phyloP scores from a whole-genome alignment of 2,797 vertebrate species.

The Dromococcyx pavoninus region DNA sequence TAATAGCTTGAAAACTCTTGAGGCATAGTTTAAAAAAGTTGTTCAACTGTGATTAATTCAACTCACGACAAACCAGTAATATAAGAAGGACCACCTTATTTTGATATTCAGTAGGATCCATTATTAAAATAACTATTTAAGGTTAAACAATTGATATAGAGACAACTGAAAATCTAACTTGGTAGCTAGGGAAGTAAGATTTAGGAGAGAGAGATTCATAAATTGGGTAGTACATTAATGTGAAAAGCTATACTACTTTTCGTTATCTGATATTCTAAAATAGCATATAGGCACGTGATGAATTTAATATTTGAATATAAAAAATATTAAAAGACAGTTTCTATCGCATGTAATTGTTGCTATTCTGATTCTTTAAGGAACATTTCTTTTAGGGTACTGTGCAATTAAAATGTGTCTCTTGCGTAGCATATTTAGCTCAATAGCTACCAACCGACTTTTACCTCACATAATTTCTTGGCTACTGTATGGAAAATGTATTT shows the following conservation, averaged over 20 bases:
- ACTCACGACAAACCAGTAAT: conserved; percentile 58
- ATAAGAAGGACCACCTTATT: conserved; percentile 1
- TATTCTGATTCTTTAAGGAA: neutral
- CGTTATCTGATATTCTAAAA: neutral
- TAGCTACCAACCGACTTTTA: neutral
- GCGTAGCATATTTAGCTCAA: neutral
- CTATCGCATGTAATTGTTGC: neutral
- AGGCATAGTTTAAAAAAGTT: conserved; percentile 78
- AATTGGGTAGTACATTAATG: neutral
- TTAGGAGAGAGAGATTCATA: neutral
- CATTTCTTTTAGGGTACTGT: neutral
- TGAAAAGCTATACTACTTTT: neutral
- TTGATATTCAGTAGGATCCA: neutral
- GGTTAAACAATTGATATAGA: neutral
- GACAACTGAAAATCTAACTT: conserved; percentile 16
- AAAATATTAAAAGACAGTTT: neutral
- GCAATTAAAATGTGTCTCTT: neutral
- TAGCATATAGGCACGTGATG: neutral
- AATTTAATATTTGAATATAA: neutral
- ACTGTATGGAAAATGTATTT: neutral
- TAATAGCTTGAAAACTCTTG: conserved; percentile 79
- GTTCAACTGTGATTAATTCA: conserved; percentile 77
- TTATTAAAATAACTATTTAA: conserved; percentile 45
- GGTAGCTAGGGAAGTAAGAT: neutral
- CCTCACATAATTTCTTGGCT: neutral